These are phyloP conservation scores for Aspiorhynchus laticeps DNA, from an alignment of 2,113 vertebrate species.

Conservation along the genomic window DNA sequence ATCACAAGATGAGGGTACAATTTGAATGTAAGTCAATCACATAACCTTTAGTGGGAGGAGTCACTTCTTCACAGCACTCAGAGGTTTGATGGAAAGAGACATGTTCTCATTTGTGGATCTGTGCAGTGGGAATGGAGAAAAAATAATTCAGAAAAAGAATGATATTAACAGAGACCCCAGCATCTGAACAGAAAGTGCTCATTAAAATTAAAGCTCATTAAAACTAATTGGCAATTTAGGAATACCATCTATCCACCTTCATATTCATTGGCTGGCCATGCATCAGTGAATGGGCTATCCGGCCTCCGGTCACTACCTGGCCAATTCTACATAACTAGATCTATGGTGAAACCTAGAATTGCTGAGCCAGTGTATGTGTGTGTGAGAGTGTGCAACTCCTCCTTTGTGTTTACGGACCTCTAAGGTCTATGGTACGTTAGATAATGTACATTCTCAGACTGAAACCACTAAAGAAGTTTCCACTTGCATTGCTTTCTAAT, in stretches of 20 bases:
- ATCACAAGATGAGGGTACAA: neutral
- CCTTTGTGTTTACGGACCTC: conserved; percentile 9
- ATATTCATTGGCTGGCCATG: conserved; percentile 53
- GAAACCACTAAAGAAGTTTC: neutral
- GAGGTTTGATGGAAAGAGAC: conserved; percentile 28
- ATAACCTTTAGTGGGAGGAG: neutral
- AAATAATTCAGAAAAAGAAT: conserved; percentile 48
- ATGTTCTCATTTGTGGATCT: conserved; percentile 33
- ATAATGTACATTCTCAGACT: neutral
- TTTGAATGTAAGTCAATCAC: conserved; percentile 15
- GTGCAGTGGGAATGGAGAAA: conserved; percentile 24
- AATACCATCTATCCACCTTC: conserved; percentile 61
- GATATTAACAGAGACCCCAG: conserved; percentile 56
- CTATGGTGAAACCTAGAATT: neutral
- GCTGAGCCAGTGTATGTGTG: neutral
- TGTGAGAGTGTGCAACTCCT: neutral
- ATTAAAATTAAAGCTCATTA: conserved; percentile 84
- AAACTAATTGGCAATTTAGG: conserved; percentile 78
- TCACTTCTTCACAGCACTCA: conserved; percentile 3
- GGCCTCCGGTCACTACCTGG: neutral
- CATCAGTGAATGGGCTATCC: conserved; percentile 11
- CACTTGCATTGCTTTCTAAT: neutral
- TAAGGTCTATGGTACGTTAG: neutral
- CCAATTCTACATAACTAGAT: neutral
- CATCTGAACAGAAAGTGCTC: conserved; percentile 64